Percentiles rank a stretch among this genome's conserved stretches.
These are phyloP conservation scores for Zosterops borbonicus DNA, from an alignment of 2,113 vertebrate genomes.

Conservation along the genomic window DNA sequence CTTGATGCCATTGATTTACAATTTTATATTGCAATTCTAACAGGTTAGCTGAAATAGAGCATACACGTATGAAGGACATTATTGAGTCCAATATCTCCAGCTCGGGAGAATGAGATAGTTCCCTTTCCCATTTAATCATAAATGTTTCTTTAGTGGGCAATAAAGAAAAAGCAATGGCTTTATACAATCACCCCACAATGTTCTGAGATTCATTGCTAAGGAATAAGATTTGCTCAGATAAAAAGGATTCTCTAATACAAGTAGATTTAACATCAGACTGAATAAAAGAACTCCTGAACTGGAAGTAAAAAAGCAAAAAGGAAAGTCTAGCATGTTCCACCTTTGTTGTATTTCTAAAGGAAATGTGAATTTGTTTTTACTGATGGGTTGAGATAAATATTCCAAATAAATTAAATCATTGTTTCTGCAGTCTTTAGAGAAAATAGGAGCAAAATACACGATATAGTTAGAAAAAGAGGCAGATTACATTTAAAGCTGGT, in stretches of 20 bases:
- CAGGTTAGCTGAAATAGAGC: slow-evolving; percentile 73
- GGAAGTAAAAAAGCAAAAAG: slow-evolving; percentile 46
- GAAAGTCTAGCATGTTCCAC: slow-evolving; percentile 26
- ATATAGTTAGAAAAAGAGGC: background rate
- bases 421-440: background rate
- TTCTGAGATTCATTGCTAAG: slow-evolving; percentile 68
- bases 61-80: slow-evolving; percentile 68
- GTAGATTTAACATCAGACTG: slow-evolving; percentile 50
- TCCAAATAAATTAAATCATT: background rate
- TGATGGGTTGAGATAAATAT: background rate
- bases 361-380: slow-evolving; percentile 15
- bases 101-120: slow-evolving; percentile 70
- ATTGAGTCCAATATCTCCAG: slow-evolving; percentile 69
- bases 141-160: slow-evolving; percentile 74
- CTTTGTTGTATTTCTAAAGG: background rate
- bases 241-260: slow-evolving; percentile 62
- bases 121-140: slow-evolving; percentile 72
- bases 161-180: slow-evolving; percentile 73
- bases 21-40: slow-evolving; percentile 68
- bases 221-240: slow-evolving; percentile 69
- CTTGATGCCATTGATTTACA: slow-evolving; percentile 71
- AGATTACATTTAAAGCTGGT: background rate
- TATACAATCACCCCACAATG: slow-evolving; percentile 68
- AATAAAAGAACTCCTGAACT: slow-evolving; percentile 59
- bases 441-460: background rate